A percentile compares a stretch with the other conserved stretches of the same genome.
Evolutionary conservation across 2,888 invertebrate genomes (phyloP).

Genomic region (Halictus ligatus): DNA sequence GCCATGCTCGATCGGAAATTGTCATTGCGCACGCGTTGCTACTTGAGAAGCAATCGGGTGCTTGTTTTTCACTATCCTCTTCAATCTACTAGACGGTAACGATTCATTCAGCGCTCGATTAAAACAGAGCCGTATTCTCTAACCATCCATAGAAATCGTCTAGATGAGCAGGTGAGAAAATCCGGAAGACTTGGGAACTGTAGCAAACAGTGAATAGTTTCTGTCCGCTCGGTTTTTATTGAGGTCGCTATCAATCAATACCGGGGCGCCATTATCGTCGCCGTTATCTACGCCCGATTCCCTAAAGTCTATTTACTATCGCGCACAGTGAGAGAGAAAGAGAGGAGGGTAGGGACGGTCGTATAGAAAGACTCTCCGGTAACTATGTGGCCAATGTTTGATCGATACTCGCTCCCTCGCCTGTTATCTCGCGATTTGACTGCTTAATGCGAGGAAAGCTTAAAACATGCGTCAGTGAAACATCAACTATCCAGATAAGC

Average conservation of each 20-base stretch:
- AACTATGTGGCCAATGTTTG: slow-evolving; percentile 59
- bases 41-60: too few species aligned
- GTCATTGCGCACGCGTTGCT: too few species aligned
- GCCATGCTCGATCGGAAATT: too few species aligned
- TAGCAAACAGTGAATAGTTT: background rate
- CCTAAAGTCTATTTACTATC: slow-evolving; percentile 43
- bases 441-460: slow-evolving; percentile 70
- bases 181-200: background rate
- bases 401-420: slow-evolving; percentile 59
- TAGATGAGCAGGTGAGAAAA: background rate
- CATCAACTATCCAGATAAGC: slow-evolving; percentile 70
- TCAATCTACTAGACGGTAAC: background rate
- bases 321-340: background rate
- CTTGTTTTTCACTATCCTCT: too few species aligned
- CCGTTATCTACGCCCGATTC: slow-evolving; percentile 50
- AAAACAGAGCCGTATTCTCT: background rate
- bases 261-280: slow-evolving; percentile 31
- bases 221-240: background rate
- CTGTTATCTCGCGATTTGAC: slow-evolving; percentile 64
- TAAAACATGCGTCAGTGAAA: slow-evolving; percentile 71
- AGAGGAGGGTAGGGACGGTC: background rate
- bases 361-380: slow-evolving; percentile 27
- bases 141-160: background rate
- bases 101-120: background rate
- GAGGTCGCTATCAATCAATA: slow-evolving; percentile 21